Evolutionary conservation across 2,888 invertebrate genomes (phyloP), one percentile per base, ranked within the genome.

Genomic region (Torymus texanus): DNA sequence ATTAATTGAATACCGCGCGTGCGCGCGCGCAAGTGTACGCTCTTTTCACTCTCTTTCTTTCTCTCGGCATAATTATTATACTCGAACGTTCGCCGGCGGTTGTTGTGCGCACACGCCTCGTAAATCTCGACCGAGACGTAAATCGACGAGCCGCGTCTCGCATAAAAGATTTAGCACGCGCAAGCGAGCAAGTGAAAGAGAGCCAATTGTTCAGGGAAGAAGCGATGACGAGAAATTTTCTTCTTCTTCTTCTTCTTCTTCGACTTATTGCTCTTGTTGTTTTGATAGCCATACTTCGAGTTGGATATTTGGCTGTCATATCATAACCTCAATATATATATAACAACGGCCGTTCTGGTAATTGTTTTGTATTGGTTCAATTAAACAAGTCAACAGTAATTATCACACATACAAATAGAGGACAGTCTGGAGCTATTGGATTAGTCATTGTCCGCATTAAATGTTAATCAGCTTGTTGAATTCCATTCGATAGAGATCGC

Each of bases 1-100:
- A 84, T 84, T 84, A 84, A 84, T 84, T 83, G 82, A 83, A 82
- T 82, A 81, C 78, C 74, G 24, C 1, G 71, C 65, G 70, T 21
- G 62, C 18, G 56, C 65, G 70, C 41, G 62, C 18, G 56, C 21
- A 21, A 21, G 21, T 21, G 21, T 29, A 59, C 67, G 66, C 75
- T 66, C 63, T 68, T 21, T 68, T 61, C 53, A 16, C n/a, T 41
- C 55, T 62, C 53, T 29, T 56, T 67, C 68, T 16, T 51, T 13
- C 16, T 5, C 70, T 21, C 63, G 66, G 59, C 56, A 61, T 75
- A 75, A 75, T 75, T 75, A 75, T 75, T 75, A 74, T 74, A 74
- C 74, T 66, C 66, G 74, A 66, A 55, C 61, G 71, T 41, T 21
- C 61, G 51, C n/a, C 16, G 53, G 41, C 18, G n/a, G 41, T 41